phyloP scores from a whole-genome alignment of 2,113 vertebrate genomes.

The Anguilla japonica region DNA sequence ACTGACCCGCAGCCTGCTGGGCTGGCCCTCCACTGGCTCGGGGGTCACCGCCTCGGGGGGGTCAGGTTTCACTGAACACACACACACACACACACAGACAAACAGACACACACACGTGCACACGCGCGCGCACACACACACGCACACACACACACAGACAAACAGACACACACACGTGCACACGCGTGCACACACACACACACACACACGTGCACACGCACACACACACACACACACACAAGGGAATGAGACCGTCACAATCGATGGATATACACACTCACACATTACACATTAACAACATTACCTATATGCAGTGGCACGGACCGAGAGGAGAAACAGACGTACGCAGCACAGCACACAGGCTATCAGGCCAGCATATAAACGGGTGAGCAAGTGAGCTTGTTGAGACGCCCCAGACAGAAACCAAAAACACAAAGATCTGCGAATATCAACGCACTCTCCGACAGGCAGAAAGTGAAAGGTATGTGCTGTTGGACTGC shows the following conservation, averaged over 20 bases:
- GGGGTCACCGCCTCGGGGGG: slow-evolving; percentile 57
- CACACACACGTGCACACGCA: neutral
- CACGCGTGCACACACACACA: neutral
- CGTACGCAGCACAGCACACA: no score
- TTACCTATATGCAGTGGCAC: neutral
- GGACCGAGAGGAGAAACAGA: no score
- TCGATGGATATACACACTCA: neutral
- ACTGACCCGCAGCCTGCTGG: slow-evolving; percentile 54
- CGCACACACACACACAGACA: no score
- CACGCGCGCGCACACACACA: no score
- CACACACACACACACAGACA: neutral
- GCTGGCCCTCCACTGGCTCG: slow-evolving; percentile 41
- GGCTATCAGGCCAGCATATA: no score
- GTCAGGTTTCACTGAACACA: slow-evolving; percentile 67
- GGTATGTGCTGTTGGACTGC: no score
- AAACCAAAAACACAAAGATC: no score
- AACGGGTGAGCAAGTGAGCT: no score
- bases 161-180: neutral
- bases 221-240: slow-evolving; percentile 20
- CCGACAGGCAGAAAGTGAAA: no score
- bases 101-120: neutral
- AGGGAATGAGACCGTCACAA: neutral
- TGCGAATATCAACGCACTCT: no score
- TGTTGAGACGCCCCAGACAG: no score
- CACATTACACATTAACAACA: neutral